Percentiles rank a stretch among this genome's conserved stretches.
Evolutionary conservation across 2,888 invertebrate genomes (phyloP).

Genomic region (Salpingus planirostris): DNA sequence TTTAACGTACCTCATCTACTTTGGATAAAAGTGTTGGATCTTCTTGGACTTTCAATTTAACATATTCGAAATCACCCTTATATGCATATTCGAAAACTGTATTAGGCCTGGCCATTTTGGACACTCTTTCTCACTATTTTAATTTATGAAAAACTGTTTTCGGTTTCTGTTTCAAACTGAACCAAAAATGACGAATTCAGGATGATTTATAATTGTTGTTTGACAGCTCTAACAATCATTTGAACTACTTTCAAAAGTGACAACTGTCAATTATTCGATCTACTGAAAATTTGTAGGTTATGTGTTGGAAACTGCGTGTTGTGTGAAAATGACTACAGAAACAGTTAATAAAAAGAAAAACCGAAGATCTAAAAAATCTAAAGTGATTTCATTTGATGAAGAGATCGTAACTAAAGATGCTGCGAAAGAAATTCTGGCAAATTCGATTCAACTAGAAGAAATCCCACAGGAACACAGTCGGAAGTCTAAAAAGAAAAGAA

Average conservation of each 20-base stretch:
- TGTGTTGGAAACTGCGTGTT: too few species aligned
- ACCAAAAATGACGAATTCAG: neutral
- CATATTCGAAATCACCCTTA: constrained; percentile 59
- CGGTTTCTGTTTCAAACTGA: constrained; percentile 1
- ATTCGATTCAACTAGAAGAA: neutral
- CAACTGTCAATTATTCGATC: too few species aligned
- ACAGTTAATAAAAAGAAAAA: neutral
- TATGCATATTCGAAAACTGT: constrained; percentile 59
- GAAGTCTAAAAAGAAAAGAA: neutral
- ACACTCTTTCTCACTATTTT: neutral
- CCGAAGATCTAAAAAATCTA: neutral
- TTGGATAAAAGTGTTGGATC: constrained; percentile 44
- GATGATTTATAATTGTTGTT: neutral
- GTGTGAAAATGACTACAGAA: too few species aligned
- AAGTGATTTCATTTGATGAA: constrained; percentile 6
- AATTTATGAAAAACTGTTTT: neutral
- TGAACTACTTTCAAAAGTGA: constrained; percentile 1
- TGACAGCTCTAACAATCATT: neutral
- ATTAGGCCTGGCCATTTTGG: constrained; percentile 9
- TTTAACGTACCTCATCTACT: constrained; percentile 45
- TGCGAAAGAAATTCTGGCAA: constrained; percentile 4
- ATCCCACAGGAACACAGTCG: neutral
- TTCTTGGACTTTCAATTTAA: constrained; percentile 54
- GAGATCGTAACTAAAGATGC: constrained; percentile 6
- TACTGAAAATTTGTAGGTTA: too few species aligned